These are phyloP conservation scores for Hippoglossus hippoglossus DNA, from an alignment of 2,797 vertebrate genomes.

Conservation along the genomic window DNA sequence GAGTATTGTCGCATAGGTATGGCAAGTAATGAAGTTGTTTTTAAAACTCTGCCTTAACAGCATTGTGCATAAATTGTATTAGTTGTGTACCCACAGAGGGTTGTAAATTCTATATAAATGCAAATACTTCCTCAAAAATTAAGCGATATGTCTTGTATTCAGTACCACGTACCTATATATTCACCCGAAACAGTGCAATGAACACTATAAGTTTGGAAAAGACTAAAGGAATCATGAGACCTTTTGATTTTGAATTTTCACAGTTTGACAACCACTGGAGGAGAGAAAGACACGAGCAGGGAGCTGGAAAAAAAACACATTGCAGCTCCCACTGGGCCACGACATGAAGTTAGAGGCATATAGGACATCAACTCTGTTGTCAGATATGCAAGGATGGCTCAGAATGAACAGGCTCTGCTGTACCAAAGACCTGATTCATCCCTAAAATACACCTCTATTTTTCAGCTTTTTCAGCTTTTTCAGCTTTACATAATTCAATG, in stretches of 20 bases:
- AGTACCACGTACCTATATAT: background rate
- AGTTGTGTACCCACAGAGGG: background rate
- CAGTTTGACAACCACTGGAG: conserved; percentile 34
- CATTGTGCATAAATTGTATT: background rate
- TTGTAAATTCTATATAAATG: background rate
- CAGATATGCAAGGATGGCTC: conserved; percentile 3
- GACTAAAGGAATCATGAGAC: conserved; percentile 12
- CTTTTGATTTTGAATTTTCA: conserved; percentile 26
- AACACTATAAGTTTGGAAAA: conserved; percentile 5
- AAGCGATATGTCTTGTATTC: background rate
- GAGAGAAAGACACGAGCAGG: conserved; percentile 10
- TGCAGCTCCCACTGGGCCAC: conserved; percentile 10
- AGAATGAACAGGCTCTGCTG: background rate
- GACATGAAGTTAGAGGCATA: conserved; percentile 2
- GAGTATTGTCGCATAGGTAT: no score
- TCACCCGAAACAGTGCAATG: background rate
- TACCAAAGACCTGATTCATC: background rate
- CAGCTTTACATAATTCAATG: background rate
- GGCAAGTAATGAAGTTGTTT: no score
- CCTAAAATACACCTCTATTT: background rate
- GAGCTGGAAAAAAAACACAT: conserved; percentile 22
- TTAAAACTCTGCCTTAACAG: no score
- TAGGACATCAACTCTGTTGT: conserved; percentile 9
- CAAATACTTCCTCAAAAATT: background rate
- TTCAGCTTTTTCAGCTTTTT: background rate